Base-by-base conservation (phyloP, 1,140 invertebrate species). In the Drosophila mauritiana region DNA sequence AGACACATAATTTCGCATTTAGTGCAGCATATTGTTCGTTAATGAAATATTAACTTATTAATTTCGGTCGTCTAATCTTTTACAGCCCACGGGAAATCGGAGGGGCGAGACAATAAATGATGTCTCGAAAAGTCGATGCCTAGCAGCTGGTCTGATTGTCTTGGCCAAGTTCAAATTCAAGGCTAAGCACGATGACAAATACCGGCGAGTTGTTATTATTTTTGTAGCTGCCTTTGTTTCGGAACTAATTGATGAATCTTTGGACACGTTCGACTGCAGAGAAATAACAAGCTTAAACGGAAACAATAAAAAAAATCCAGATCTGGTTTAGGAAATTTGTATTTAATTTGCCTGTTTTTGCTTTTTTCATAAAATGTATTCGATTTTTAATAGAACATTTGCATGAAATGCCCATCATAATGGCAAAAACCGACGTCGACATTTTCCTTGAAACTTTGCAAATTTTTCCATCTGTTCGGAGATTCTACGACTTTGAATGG, bases 151-250 rank as follows among this genome's bases (percentile, higher is more conserved):
- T 63, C 77, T 63, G 65, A 78, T 73, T 88, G 75, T 57, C 65
- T 83, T 80, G 74, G 73, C 61, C 84, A 88, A 88, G 84, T 88
- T 88, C 84, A 88, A 88, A 88, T 83, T 88, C 84, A 89, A 88
- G 84, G 83, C 83, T 88, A 89, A 83, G 59, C 76, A 70, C 63
- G 63, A 76, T 63, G 67, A 68, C 55, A 75, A 72, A 69, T 43
- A 25, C 53, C 70, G 75, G 55, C 27, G 54, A 69, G 65, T 42
- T 68, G 34, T 59, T 58, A 22, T 54, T 51, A 22, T 54, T 51
- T 42, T 52, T 59, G 56, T 69, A 49, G 39, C 58, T 70, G 51
- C 40, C 75, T 67, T 62, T 70, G 51, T 70, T 69, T 70, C 48
- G 25, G 12, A 56, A 36, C 55, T 70, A 70, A 56, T 70, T 70